phyloP scores from a whole-genome alignment of 35 echinoderm and acorn worm genomes.

The Chiridota heheva region DNA sequence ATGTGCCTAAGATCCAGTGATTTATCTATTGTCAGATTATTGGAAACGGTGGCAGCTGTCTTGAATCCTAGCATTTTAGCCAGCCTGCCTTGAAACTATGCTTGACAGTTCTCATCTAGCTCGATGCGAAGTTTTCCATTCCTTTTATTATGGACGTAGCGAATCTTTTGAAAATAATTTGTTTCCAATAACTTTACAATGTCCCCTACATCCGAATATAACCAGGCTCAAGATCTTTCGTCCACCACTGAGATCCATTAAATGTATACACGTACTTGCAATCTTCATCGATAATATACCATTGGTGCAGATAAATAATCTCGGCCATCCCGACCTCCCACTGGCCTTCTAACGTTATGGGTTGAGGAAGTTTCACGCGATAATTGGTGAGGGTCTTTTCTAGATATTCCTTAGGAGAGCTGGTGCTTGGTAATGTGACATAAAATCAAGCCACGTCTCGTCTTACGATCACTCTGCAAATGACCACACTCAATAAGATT shows the following conservation, averaged over 20 bases:
- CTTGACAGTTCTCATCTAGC: not conserved
- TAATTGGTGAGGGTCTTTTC: slow-evolving; percentile 39
- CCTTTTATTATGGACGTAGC: slow-evolving; percentile 7
- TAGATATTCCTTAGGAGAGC: slow-evolving; percentile 3
- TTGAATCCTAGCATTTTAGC: slow-evolving; percentile 39
- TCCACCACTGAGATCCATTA: slow-evolving; percentile 19
- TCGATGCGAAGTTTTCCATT: slow-evolving; percentile 23
- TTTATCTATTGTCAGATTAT: not conserved
- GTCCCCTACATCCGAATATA: not conserved
- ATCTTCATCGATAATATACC: slow-evolving; percentile 19
- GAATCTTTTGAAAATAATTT: not conserved
- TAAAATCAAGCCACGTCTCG: slow-evolving; percentile 17
- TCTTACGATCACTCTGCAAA: not conserved
- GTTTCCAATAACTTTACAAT: not conserved
- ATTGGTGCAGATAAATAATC: slow-evolving; percentile 31
- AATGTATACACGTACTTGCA: slow-evolving; percentile 1
- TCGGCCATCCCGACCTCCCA: slow-evolving; percentile 33
- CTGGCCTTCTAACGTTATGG: slow-evolving; percentile 10
- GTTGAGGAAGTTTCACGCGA: slow-evolving; percentile 33
- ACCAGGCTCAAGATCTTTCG: not conserved
- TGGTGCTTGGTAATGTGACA: slow-evolving; percentile 23
- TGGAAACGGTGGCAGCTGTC: not conserved
- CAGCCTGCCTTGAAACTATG: slow-evolving; percentile 11
- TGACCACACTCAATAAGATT: not conserved
- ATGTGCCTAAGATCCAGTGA: slow-evolving; percentile 25